Conservation (phyloP, 2,888 invertebrate genomes). For the Parnassius smintheus region DNA sequence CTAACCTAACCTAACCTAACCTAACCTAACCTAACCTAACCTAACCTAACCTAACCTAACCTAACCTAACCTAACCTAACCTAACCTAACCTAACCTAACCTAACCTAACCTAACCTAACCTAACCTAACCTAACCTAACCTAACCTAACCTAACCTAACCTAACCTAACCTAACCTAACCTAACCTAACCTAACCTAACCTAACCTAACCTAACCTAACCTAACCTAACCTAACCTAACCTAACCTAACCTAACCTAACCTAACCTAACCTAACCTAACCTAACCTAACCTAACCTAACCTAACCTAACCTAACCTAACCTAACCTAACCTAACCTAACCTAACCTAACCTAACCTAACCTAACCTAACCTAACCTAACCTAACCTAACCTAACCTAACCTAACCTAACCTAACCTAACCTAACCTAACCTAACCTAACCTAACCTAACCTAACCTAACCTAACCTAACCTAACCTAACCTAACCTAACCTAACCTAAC, state of each 20-base stretch:
- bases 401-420: slow-evolving; percentile 27
- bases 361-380: slow-evolving; percentile 24
- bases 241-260: slow-evolving; percentile 32
- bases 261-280: slow-evolving; percentile 30
- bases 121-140: slow-evolving; percentile 9
- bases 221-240: slow-evolving; percentile 31
- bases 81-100: too few species aligned
- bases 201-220: slow-evolving; percentile 29
- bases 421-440: slow-evolving; percentile 26
- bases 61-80: too few species aligned
- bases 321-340: slow-evolving; percentile 30
- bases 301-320: slow-evolving; percentile 31
- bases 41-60: too few species aligned
- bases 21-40: too few species aligned
- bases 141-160: slow-evolving; percentile 28
- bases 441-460: slow-evolving; percentile 28
- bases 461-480: slow-evolving; percentile 26
- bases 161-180: slow-evolving; percentile 31
- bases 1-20: too few species aligned
- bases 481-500: too few species aligned
- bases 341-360: slow-evolving; percentile 25
- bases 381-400: slow-evolving; percentile 22
- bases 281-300: slow-evolving; percentile 30
- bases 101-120: slow-evolving; percentile 9
- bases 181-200: slow-evolving; percentile 31